Conservation (phyloP, 2,888 invertebrate genomes). For the Andrena hattorfiana region DNA sequence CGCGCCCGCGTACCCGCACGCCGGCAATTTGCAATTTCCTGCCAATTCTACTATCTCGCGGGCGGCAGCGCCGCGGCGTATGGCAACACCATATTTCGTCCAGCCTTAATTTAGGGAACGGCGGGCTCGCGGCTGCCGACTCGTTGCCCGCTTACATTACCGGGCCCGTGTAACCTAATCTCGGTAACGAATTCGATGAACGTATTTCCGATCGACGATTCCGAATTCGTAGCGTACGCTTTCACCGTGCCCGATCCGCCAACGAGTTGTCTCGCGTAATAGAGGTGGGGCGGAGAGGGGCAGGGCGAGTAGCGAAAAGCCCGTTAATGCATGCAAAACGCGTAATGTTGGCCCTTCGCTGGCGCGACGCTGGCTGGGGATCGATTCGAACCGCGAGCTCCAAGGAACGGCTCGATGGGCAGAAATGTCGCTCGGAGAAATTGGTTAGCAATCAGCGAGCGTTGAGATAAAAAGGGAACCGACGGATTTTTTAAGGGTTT, state of each 20-base stretch:
- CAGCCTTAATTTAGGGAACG: constrained; percentile 69
- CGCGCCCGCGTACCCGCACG: constrained; percentile 50
- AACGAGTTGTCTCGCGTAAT: constrained; percentile 48
- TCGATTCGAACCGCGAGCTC: background rate
- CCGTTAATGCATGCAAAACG: constrained; percentile 56
- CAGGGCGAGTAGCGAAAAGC: constrained; percentile 39
- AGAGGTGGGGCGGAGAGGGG: background rate
- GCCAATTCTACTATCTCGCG: constrained; percentile 72
- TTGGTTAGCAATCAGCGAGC: constrained; percentile 38
- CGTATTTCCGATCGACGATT: constrained; percentile 56
- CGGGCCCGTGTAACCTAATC: constrained; percentile 62
- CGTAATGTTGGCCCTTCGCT: constrained; percentile 19
- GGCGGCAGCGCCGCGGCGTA: constrained; percentile 51
- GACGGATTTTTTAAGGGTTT: constrained; percentile 39
- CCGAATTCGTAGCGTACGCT: constrained; percentile 50
- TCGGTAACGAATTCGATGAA: constrained; percentile 66
- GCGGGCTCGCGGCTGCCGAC: constrained; percentile 26
- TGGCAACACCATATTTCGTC: constrained; percentile 68
- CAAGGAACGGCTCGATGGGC: constrained; percentile 29
- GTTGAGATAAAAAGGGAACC: constrained; percentile 35
- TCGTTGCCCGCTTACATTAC: constrained; percentile 54
- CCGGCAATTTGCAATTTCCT: constrained; percentile 84
- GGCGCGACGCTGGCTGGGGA: background rate
- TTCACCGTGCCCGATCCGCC: constrained; percentile 11
- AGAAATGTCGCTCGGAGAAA: constrained; percentile 24